Conservation (phyloP, 2,888 invertebrate species). For the Mythimna vitellina region DNA sequence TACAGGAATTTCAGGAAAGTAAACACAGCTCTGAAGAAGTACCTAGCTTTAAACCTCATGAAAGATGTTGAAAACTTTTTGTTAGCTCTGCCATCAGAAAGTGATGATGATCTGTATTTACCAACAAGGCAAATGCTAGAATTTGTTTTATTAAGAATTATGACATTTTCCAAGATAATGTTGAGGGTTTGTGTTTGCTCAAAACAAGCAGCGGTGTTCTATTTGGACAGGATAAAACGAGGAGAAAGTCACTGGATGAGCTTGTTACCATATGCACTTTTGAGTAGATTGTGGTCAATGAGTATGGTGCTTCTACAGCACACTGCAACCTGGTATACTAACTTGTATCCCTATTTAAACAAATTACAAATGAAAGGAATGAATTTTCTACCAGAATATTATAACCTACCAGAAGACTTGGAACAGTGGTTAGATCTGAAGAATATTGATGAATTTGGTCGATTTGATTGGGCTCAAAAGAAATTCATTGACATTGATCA, state of each 20-base stretch:
- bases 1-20: constrained; percentile 89
- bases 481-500: constrained; percentile 69
- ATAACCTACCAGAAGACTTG: constrained; percentile 85
- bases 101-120: constrained; percentile 75
- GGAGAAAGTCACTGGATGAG: constrained; percentile 91
- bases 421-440: constrained; percentile 86
- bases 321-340: constrained; percentile 88
- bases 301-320: constrained; percentile 85
- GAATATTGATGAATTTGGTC: constrained; percentile 83
- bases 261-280: constrained; percentile 88
- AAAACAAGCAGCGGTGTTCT: constrained; percentile 86
- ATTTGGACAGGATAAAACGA: constrained; percentile 86
- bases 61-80: constrained; percentile 83
- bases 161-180: constrained; percentile 90
- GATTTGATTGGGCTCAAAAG: constrained; percentile 80
- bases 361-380: constrained; percentile 84
- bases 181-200: constrained; percentile 86
- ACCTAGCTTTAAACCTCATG: constrained; percentile 83
- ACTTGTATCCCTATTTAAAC: constrained; percentile 79
- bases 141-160: constrained; percentile 88
- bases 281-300: constrained; percentile 90
- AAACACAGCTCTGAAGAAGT: constrained; percentile 88
- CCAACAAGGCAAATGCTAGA: constrained; percentile 91
- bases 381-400: constrained; percentile 85
- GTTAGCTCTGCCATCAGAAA: constrained; percentile 75